Evolutionary conservation across 1,140 invertebrate species (phyloP).

Genomic region (Ceratitis capitata): DNA sequence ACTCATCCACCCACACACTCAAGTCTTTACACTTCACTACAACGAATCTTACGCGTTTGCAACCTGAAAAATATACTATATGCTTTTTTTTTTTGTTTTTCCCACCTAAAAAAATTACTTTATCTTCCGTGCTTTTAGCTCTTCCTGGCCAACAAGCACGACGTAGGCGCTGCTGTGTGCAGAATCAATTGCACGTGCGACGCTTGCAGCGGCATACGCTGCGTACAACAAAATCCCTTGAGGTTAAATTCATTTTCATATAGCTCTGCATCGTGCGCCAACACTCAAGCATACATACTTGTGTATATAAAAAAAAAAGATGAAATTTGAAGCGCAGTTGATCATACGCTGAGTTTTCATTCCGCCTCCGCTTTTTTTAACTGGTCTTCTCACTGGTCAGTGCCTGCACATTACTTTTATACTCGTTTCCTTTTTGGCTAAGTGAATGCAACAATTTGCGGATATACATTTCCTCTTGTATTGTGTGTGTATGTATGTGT

Average conservation of each 20-base stretch:
- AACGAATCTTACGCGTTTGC: too few species aligned
- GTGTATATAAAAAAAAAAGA: background rate
- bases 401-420: background rate
- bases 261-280: background rate
- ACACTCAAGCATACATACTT: background rate
- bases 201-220: background rate
- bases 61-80: too few species aligned
- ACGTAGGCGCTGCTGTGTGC: background rate
- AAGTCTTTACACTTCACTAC: background rate
- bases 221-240: background rate
- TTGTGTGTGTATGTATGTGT: background rate
- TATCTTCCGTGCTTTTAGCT: background rate
- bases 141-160: background rate
- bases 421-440: background rate
- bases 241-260: background rate
- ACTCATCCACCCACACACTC: background rate
- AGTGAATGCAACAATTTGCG: constrained; percentile 18
- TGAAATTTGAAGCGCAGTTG: background rate
- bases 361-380: background rate
- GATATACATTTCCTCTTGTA: background rate
- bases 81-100: too few species aligned
- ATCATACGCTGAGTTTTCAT: background rate
- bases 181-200: constrained; percentile 19
- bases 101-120: background rate
- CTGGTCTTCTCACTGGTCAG: background rate